Evolutionary conservation across 2,113 vertebrate species (phyloP), one percentile per base, ranked within the genome.

Genomic region (Hassar affinis): DNA sequence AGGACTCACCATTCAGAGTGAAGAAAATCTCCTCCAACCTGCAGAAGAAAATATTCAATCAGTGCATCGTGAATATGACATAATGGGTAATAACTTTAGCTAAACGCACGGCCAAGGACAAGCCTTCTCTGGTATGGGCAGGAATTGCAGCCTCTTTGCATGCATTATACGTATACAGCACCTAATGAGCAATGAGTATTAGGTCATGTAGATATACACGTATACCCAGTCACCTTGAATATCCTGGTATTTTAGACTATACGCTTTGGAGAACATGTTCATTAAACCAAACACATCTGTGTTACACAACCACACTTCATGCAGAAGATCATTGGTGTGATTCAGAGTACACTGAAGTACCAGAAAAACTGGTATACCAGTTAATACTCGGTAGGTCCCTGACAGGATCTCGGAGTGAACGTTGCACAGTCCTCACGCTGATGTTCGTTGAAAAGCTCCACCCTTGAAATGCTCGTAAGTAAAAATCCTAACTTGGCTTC

Each of bases 21-120:
- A 25, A 96, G 92, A 83, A 97, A 96, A 17, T 96, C 94, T 88
- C 95, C 94, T 3, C 95, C 96, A 86, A 96, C 95, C 96, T 97
- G 92, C 25, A 33, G 33, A 84, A 81, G 12, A 85, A 85, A 74
- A 84, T n/a, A 15, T 3, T n/a, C 14, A 66, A 49, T 54, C 18
- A 62, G n/a, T 49, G 10, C 42, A 64, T 69, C 11, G 35, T 56
- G 71, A 77, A 74, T 5, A 4, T 12, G 1, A 75, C 17, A n/a
- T n/a, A n/a, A 1, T 45, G 38, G 12, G 5, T 6, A 25, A 51
- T 30, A 47, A 12, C 38, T 35, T 1, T 49, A 47, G 5, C 20
- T 14, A 25, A 15, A 72, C 22, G 12, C 22, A 47, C 7, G 5
- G 0, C 25, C 25, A 10, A 47, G 68, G 1, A n/a, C 12, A 35